Evolutionary conservation across 2,888 invertebrate genomes (phyloP).

Genomic region (Idaea dimidiata): DNA sequence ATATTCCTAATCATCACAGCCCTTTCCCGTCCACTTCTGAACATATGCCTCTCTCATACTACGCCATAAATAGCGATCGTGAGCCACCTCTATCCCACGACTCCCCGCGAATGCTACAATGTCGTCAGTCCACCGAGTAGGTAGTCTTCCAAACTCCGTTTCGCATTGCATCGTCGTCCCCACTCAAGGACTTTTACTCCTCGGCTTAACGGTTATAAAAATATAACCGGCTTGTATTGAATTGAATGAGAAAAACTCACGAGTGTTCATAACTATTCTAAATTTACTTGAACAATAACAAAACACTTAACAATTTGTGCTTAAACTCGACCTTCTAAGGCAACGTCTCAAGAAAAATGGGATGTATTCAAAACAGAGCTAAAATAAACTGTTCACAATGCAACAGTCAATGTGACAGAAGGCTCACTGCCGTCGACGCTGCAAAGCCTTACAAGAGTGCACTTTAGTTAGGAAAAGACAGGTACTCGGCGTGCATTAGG

Average conservation of each 20-base stretch:
- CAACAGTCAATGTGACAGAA: conserved; percentile 68
- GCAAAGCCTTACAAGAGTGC: conserved; percentile 62
- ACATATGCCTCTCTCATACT: too few species aligned
- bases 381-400: conserved; percentile 69
- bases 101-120: too few species aligned
- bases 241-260: conserved; percentile 1
- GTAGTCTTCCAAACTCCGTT: too few species aligned
- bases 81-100: too few species aligned
- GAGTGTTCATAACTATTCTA: background rate
- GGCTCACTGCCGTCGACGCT: conserved; percentile 44
- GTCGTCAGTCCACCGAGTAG: too few species aligned
- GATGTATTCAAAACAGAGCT: conserved; percentile 55
- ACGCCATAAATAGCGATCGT: too few species aligned
- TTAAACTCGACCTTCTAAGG: conserved; percentile 37
- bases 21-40: too few species aligned
- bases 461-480: conserved; percentile 67
- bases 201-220: too few species aligned
- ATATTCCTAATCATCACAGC: conserved; percentile 5
- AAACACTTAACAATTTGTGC: conserved; percentile 20
- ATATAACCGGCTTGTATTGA: background rate
- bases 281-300: too few species aligned
- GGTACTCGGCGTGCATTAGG: conserved; percentile 73
- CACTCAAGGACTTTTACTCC: too few species aligned
- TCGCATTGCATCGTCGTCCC: too few species aligned
- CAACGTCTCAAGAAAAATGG: conserved; percentile 42